Base-by-base conservation (phyloP, 2,888 invertebrate genomes). In the Diogma glabrata region DNA sequence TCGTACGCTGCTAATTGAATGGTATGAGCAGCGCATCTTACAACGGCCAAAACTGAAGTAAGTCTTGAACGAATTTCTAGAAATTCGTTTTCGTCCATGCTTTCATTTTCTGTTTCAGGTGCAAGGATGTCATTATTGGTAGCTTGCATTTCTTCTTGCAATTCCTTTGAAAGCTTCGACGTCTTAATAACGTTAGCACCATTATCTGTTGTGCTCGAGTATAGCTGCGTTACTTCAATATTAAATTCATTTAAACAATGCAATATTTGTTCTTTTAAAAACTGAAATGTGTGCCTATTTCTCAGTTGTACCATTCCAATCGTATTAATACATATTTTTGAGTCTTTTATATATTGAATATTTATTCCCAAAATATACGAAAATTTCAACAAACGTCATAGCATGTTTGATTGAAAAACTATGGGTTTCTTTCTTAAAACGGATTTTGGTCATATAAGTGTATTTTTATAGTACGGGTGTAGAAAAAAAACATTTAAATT, bases 191-290 rank as follows among this genome's bases (percentile, higher is more conserved):
- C 43, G 49, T 55, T 56, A 26, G 53, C 51, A 7, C 51, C 52
- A 24, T 54, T 52, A 20, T 56, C 57, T 46, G 52, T 57, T n/a
- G 52, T 56, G 20, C 51, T 55, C 9, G 57, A 56, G 51, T 45
- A 53, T 28, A 57, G 43, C 33, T 53, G 52, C 9, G 36, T 28
- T 17, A 54, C 52, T 28, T 56, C 53, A 20, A 57, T 53, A 48
- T 50, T 40, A 16, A 49, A 57, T 7, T 51, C 51, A 14, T 51
- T 43, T n/a, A 58, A 26, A 8, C 26, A 46, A 3, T 46, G 51
- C 17, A 56, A 23, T 33, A 58, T 49, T 17, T 56, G 47, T 33
- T 53, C 30, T 24, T 56, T 56, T 40, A 55, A 49, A 19, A 53
- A 36, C 8, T 40, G 26, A n/a, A 51, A 52, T n/a, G 49, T 49